Evolutionary conservation across 2,888 invertebrate genomes (phyloP), one percentile per base, ranked within the genome.

Genomic region (Abrostola tripartita): DNA sequence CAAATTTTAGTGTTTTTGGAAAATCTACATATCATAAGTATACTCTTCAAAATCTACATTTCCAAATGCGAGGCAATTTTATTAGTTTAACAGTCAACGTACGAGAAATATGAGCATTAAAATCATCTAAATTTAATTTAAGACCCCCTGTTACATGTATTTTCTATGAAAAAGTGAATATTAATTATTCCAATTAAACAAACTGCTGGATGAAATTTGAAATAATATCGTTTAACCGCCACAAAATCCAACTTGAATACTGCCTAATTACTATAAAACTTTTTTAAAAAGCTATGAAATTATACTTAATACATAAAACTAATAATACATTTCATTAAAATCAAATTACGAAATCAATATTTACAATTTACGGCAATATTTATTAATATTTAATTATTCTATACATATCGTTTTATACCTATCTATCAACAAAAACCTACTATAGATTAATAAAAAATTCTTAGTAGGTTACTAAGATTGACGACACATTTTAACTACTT

Each of bases 51-150:
- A 94, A 93, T 93, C 93, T 94, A 94, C 92, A 86, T 91, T 93
- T 90, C 94, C 94, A 94, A 94, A 94, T 94, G 94, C 94, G 94
- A 94, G 94, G 94, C 86, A 93, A 94, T 93, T 92, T 93, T 87
- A 88, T 88, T 92, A 93, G 92, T 92, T 88, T 87, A 85, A 88
- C 86, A 85, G 87, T 86, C 84, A 81, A 79, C 79, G 83, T 86
- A 84, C 88, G 85, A 90, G 90, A 81, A 88, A 88, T 89, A 88
- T 86, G 86, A 89, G 87, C 86, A 84, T 65, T 76, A 74, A 79
- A 75, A 74, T 65, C 79, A 76, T 76, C 81, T 78, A 74, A 70
- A 78, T 74, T 78, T 74, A 76, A 73, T 79, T 82, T 72, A 81
- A 92, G 93, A 93, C 93, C 93, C 87, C 84, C 92, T 92, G 93